phyloP scores from a whole-genome alignment of 1,140 invertebrate species.

The Atta texana region DNA sequence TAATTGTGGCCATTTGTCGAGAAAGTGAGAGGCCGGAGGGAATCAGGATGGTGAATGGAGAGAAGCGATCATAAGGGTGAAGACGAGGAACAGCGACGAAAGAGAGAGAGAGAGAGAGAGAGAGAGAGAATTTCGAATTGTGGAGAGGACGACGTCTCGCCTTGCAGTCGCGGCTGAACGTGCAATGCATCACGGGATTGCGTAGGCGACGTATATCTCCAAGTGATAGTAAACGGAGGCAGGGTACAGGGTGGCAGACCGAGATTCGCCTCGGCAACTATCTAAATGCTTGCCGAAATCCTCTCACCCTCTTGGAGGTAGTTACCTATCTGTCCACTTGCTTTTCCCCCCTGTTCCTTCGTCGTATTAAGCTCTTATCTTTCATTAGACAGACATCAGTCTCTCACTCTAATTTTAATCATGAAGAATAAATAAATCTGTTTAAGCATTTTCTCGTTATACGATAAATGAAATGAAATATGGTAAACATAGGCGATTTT shows the following conservation, averaged over 20 bases:
- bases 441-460: conserved; percentile 17
- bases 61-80: conserved; percentile 49
- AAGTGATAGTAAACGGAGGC: conserved; percentile 74
- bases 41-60: conserved; percentile 54
- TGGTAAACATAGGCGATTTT: conserved; percentile 43
- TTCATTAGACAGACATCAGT: conserved; percentile 27
- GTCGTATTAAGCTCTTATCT: conserved; percentile 18
- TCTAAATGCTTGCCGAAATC: conserved; percentile 74
- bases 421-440: conserved; percentile 41
- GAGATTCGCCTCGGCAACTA: conserved; percentile 51
- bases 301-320: conserved; percentile 34
- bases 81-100: conserved; percentile 14
- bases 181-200: conserved; percentile 83
- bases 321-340: conserved; percentile 21
- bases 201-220: conserved; percentile 81
- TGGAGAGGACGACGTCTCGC: conserved; percentile 76
- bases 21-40: conserved; percentile 69
- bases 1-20: conserved; percentile 84
- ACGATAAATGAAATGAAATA: conserved; percentile 44
- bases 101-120: not conserved
- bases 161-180: conserved; percentile 76
- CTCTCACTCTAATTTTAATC: conserved; percentile 39
- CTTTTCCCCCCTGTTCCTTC: not conserved
- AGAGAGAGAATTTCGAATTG: conserved; percentile 50
- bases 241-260: conserved; percentile 57